Percentiles rank a stretch among this genome's conserved stretches.
Evolutionary conservation across 2,888 invertebrate species (phyloP).

Genomic region (Eudasyphora cyanicolor): DNA sequence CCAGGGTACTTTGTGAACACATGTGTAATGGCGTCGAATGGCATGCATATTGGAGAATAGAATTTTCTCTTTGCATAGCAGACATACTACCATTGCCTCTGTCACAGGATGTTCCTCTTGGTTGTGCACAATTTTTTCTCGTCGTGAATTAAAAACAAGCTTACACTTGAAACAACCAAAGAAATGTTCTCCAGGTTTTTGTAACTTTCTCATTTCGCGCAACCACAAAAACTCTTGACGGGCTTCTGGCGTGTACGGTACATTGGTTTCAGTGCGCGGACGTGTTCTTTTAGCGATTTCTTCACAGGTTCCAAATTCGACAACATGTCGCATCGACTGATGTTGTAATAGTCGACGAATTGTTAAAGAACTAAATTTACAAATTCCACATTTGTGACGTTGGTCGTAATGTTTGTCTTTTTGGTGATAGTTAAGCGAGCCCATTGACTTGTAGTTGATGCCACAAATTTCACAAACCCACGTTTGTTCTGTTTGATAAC

Average conservation of each 20-base stretch:
- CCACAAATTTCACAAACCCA: slow-evolving; percentile 59
- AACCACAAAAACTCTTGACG: slow-evolving; percentile 51
- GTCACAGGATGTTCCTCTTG: slow-evolving; percentile 54
- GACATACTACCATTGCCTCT: slow-evolving; percentile 46
- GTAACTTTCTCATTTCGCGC: slow-evolving; percentile 42
- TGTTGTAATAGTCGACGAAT: slow-evolving; percentile 51
- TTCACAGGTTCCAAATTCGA: slow-evolving; percentile 52
- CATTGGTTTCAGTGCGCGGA: slow-evolving; percentile 29
- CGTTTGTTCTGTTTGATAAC: background rate
- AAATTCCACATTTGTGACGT: slow-evolving; percentile 49
- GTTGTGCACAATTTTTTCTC: slow-evolving; percentile 53
- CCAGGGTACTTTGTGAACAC: slow-evolving; percentile 57
- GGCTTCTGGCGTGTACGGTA: slow-evolving; percentile 43
- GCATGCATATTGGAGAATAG: slow-evolving; percentile 35
- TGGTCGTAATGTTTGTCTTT: slow-evolving; percentile 56
- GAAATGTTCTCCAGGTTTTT: slow-evolving; percentile 51
- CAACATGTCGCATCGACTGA: slow-evolving; percentile 54
- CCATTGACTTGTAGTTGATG: slow-evolving; percentile 33
- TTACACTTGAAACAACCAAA: slow-evolving; percentile 50
- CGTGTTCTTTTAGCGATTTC: slow-evolving; percentile 48
- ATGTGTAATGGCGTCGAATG: slow-evolving; percentile 49
- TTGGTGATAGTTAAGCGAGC: slow-evolving; percentile 48
- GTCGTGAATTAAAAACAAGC: slow-evolving; percentile 44
- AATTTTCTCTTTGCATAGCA: slow-evolving; percentile 44
- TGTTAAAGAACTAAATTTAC: slow-evolving; percentile 46